A percentile compares a stretch with the other conserved stretches of the same genome.
These are phyloP conservation scores for Myotis myotis DNA, from an alignment of 2,797 vertebrate genomes.

Conservation along the genomic window DNA sequence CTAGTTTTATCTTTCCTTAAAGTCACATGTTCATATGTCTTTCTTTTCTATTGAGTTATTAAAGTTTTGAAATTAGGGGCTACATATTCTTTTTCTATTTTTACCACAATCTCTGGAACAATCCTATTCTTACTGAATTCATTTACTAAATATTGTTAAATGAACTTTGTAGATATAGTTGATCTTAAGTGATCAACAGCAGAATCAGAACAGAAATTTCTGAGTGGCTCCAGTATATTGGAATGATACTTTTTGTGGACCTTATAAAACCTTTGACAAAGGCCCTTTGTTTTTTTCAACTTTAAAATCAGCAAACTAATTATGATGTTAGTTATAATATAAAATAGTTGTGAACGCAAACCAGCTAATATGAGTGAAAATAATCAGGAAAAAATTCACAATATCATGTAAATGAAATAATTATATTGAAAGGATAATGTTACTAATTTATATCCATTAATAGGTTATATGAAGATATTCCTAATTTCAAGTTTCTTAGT, in stretches of 20 bases:
- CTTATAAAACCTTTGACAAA: background rate
- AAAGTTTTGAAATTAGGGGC: background rate
- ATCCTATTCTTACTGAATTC: background rate
- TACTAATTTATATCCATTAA: background rate
- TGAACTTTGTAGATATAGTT: background rate
- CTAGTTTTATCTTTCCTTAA: conserved; percentile 21
- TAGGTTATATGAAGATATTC: background rate
- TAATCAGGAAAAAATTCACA: background rate
- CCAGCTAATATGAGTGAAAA: background rate
- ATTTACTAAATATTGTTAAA: conserved; percentile 25
- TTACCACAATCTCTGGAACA: background rate
- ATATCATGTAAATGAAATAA: background rate
- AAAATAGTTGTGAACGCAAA: background rate
- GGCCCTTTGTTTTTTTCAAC: background rate
- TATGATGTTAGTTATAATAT: background rate
- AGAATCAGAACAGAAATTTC: background rate
- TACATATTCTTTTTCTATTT: conserved; percentile 6
- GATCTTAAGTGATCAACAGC: background rate
- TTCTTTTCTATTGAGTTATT: background rate
- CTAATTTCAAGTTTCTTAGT: background rate
- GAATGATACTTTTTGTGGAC: background rate
- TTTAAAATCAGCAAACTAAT: background rate
- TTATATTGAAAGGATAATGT: background rate
- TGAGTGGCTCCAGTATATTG: background rate
- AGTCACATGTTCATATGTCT: background rate